A percentile compares a stretch with the other conserved stretches of the same genome.
phyloP scores from a whole-genome alignment of 2,888 invertebrate species.

The Ypsolopha scabrella region DNA sequence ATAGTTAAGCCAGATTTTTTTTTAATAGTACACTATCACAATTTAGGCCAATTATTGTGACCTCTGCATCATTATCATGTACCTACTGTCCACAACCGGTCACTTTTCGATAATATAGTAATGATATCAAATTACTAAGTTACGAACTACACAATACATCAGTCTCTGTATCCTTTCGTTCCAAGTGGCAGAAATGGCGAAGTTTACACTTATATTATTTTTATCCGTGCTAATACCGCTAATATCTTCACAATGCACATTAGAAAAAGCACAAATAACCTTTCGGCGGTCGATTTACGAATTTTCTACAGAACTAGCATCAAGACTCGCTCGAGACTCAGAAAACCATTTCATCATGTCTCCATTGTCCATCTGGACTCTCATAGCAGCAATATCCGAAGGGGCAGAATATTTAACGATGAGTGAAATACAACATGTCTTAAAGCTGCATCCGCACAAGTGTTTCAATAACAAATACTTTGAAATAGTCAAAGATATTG shows the following conservation, averaged over 20 bases:
- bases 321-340: constrained; percentile 5
- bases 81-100: too few relatives aligned
- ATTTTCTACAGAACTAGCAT: constrained; percentile 18
- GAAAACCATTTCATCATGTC: constrained; percentile 43
- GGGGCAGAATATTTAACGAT: constrained; percentile 38
- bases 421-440: constrained; percentile 29
- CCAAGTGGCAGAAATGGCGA: too few relatives aligned
- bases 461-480: constrained; percentile 47
- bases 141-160: too few relatives aligned
- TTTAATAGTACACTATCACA: too few relatives aligned
- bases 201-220: too few relatives aligned
- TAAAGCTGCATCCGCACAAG: constrained; percentile 27
- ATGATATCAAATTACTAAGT: too few relatives aligned
- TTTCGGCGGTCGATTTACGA: constrained; percentile 32
- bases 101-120: too few relatives aligned
- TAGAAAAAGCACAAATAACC: constrained; percentile 16
- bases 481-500: constrained; percentile 20
- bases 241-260: constrained; percentile 15
- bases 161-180: too few relatives aligned
- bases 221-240: too few relatives aligned
- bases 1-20: too few relatives aligned
- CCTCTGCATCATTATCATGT: too few relatives aligned
- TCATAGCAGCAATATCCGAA: constrained; percentile 35
- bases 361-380: constrained; percentile 39
- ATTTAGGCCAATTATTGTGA: too few relatives aligned